Evolutionary conservation across 2,113 vertebrate species (phyloP).

Genomic region (Cariama cristata): DNA sequence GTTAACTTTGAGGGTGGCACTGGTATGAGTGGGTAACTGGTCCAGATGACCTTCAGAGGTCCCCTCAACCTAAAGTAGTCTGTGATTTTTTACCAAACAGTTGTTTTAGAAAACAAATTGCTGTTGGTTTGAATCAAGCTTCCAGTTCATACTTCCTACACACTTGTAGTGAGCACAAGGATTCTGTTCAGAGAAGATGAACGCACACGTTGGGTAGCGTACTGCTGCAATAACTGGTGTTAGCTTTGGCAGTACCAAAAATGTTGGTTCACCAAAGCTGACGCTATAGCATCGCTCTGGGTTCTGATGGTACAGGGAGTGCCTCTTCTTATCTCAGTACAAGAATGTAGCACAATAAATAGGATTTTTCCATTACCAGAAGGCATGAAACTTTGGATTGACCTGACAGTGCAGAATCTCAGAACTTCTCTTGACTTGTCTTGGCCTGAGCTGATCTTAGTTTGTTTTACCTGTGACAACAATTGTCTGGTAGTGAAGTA

Average conservation of each 20-base stretch:
- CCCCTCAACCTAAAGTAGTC: neutral
- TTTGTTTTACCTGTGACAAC: neutral
- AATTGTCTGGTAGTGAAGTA: neutral
- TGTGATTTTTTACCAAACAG: neutral
- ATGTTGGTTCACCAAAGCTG: neutral
- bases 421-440: neutral
- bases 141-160: neutral
- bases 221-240: neutral
- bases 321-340: neutral
- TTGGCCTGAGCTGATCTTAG: neutral
- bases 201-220: fast-evolving
- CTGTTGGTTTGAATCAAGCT: neutral
- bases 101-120: neutral
- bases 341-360: neutral
- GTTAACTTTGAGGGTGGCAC: neutral
- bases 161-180: neutral
- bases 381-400: neutral
- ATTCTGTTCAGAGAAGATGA: neutral
- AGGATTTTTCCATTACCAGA: neutral
- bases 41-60: neutral
- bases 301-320: neutral
- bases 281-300: neutral
- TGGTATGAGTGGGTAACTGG: neutral
- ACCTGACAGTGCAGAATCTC: fast-evolving
- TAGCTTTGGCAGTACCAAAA: neutral